Evolutionary conservation across 2,113 vertebrate genomes (phyloP).

Genomic region (Gobio gobio): DNA sequence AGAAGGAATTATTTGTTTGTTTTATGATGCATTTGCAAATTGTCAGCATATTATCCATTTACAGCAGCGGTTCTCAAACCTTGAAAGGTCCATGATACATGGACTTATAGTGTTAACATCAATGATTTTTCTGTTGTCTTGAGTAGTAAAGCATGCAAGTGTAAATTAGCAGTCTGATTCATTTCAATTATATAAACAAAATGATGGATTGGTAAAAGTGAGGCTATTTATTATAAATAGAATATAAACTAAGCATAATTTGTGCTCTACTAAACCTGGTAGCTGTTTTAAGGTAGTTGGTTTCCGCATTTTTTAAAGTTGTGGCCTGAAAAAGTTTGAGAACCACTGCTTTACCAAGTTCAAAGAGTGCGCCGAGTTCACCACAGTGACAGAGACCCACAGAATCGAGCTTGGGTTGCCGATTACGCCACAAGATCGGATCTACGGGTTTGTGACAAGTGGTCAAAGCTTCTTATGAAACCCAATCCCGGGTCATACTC

Average conservation of each 20-base stretch:
- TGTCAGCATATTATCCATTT: not conserved
- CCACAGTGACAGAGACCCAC: conserved; percentile 98
- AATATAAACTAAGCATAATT: not conserved
- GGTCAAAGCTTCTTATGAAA: conserved; percentile 72
- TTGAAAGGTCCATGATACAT: not conserved
- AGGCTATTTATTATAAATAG: not conserved
- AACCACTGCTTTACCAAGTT: not conserved
- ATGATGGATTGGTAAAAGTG: not conserved
- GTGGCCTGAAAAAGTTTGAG: not conserved
- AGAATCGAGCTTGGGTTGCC: conserved; percentile 97
- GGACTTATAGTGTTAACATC: too few species aligned
- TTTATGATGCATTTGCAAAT: not conserved
- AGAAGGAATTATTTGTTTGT: not conserved
- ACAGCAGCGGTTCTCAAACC: not conserved
- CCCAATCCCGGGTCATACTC: conserved; percentile 58
- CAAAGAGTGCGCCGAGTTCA: conserved; percentile 69
- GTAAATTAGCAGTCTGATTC: not conserved
- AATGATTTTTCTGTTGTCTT: not conserved
- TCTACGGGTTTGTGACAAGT: conserved; percentile 99
- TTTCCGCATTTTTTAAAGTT: not conserved
- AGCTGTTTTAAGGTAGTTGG: not conserved
- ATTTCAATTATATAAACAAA: not conserved
- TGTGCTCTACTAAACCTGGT: not conserved
- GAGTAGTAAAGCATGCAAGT: not conserved
- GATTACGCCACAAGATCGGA: conserved; percentile 99